Percentiles rank a stretch among this genome's conserved stretches.
These are phyloP conservation scores for Ostrea denselamellosa DNA, from an alignment of 1,140 invertebrate genomes.

Conservation along the genomic window DNA sequence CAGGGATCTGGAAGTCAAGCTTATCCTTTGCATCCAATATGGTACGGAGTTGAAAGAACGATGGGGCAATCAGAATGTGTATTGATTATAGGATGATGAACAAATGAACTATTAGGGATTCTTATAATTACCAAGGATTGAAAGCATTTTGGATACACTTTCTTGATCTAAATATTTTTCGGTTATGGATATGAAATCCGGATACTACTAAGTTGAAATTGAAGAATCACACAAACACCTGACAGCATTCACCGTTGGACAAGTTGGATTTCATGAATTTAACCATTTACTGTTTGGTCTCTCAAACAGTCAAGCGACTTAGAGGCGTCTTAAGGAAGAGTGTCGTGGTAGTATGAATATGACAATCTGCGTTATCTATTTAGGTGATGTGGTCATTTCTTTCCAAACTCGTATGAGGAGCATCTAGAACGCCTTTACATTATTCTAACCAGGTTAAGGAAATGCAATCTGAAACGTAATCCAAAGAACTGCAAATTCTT, in stretches of 20 bases:
- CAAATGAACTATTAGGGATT: constrained; percentile 36
- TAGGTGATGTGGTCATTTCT: constrained; percentile 23
- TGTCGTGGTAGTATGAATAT: constrained; percentile 43
- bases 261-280: constrained; percentile 46
- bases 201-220: constrained; percentile 75
- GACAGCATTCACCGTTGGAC: constrained; percentile 48
- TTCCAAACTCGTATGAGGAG: constrained; percentile 49
- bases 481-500: constrained; percentile 74
- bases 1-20: neutral
- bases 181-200: constrained; percentile 73
- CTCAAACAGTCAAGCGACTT: constrained; percentile 52
- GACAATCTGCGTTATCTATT: constrained; percentile 42
- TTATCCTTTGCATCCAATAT: neutral
- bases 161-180: constrained; percentile 38
- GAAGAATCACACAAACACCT: constrained; percentile 50
- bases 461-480: constrained; percentile 53
- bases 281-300: constrained; percentile 53
- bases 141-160: constrained; percentile 36
- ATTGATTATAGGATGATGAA: constrained; percentile 43
- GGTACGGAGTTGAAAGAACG: constrained; percentile 46
- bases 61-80: constrained; percentile 36
- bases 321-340: constrained; percentile 53
- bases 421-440: constrained; percentile 48
- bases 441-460: constrained; percentile 43
- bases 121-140: constrained; percentile 16